Conservation (phyloP, 2,797 vertebrate genomes). For the Masticophis lateralis region DNA sequence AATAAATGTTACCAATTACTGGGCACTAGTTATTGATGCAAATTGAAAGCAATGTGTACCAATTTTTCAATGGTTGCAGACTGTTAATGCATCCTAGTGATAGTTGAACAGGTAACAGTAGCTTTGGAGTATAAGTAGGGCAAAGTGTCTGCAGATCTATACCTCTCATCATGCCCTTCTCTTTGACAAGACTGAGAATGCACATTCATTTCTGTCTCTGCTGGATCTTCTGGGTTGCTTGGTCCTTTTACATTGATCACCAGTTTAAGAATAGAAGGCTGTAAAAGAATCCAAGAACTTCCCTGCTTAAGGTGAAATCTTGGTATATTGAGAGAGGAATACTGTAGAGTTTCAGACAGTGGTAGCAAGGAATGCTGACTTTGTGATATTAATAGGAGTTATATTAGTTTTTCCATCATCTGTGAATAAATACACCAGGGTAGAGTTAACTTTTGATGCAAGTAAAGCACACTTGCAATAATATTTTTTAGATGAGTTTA, state of each 20-base stretch:
- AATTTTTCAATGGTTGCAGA: background rate
- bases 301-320: background rate
- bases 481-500: background rate
- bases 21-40: slow-evolving; percentile 4
- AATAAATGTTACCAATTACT: background rate
- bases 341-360: background rate
- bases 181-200: background rate
- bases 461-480: background rate
- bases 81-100: background rate
- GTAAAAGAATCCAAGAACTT: background rate
- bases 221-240: background rate
- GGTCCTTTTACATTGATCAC: background rate
- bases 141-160: background rate
- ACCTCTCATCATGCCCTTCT: background rate
- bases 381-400: background rate
- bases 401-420: background rate
- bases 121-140: background rate
- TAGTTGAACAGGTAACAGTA: background rate
- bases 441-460: background rate
- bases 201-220: background rate
- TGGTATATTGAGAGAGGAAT: background rate
- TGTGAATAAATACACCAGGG: background rate
- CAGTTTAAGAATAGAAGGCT: background rate
- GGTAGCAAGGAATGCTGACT: background rate
- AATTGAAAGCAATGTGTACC: slow-evolving; percentile 16